Percentiles rank a stretch among this genome's conserved stretches.
Conservation (phyloP, 2,113 vertebrate genomes). For the Eptesicus fuscus region DNA sequence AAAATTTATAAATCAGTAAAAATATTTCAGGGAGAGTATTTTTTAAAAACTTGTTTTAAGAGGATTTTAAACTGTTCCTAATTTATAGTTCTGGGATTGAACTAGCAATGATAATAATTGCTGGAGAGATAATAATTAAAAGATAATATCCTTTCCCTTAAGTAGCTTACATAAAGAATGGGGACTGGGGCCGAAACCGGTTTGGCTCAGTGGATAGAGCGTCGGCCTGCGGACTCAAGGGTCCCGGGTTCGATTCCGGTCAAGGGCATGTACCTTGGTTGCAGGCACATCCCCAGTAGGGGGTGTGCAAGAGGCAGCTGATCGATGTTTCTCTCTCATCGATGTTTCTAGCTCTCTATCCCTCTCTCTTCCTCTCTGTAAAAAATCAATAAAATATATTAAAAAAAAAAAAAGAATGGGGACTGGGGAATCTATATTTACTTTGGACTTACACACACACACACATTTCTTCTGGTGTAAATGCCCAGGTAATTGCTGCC, state of each 20-base stretch:
- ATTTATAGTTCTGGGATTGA: conserved; percentile 28
- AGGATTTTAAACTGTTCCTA: conserved; percentile 4
- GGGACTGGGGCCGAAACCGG: background rate
- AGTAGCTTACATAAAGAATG: conserved; percentile 55
- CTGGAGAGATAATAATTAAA: conserved; percentile 36
- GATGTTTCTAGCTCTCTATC: too few species aligned
- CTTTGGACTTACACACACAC: background rate
- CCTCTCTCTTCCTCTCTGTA: too few species aligned
- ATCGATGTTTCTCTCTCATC: too few species aligned
- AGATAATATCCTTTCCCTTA: conserved; percentile 49
- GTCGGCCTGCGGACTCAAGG: too few species aligned
- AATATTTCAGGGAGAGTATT: conserved; percentile 27
- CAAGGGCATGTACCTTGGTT: too few species aligned
- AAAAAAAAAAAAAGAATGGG: conserved; percentile 38
- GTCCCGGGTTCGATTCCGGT: too few species aligned
- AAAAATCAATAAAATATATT: too few species aligned
- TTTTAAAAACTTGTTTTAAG: conserved; percentile 35
- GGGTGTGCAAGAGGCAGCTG: too few species aligned
- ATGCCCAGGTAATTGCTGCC: background rate
- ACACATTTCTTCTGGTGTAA: background rate
- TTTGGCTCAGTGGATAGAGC: too few species aligned
- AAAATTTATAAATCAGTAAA: conserved; percentile 48
- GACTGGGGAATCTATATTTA: conserved; percentile 36
- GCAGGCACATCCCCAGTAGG: too few species aligned
- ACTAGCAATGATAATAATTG: conserved; percentile 43